Percentiles rank a stretch among this genome's conserved stretches.
Evolutionary conservation across 2,797 vertebrate species (phyloP).

Genomic region (Austrolebias charrua): DNA sequence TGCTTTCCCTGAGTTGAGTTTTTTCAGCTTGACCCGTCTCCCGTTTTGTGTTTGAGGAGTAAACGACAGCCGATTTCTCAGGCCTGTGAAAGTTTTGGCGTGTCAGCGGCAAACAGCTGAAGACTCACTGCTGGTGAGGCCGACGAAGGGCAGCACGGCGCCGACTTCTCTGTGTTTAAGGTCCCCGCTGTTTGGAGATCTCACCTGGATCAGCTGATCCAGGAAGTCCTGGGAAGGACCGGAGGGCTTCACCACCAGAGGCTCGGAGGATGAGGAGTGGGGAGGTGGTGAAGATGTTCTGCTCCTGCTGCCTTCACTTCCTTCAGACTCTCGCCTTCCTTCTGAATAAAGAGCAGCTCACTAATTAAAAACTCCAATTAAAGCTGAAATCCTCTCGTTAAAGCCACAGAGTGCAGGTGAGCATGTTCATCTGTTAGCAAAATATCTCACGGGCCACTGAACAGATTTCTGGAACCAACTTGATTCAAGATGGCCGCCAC

Average conservation of each 20-base stretch:
- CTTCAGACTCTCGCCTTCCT: constrained; percentile 60
- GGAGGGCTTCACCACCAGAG: constrained; percentile 28
- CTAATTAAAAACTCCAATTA: too few relatives aligned
- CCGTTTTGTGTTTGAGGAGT: too few relatives aligned
- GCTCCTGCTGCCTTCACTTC: constrained; percentile 54
- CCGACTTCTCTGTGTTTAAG: constrained; percentile 75
- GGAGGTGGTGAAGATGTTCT: constrained; percentile 14
- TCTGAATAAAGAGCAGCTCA: too few relatives aligned
- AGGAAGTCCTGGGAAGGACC: constrained; percentile 57
- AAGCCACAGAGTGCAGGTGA: too few relatives aligned
- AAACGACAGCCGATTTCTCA: background rate
- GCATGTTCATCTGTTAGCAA: too few relatives aligned
- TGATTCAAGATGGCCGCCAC: too few relatives aligned
- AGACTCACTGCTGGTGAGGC: constrained; percentile 87
- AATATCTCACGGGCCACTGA: too few relatives aligned
- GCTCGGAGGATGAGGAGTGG: background rate
- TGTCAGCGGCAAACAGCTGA: constrained; percentile 2
- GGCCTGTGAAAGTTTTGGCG: background rate
- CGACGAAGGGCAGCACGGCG: constrained; percentile 84
- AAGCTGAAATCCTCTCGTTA: too few relatives aligned
- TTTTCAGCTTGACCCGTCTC: too few relatives aligned
- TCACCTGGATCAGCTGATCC: constrained; percentile 76
- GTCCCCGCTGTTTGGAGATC: constrained; percentile 68
- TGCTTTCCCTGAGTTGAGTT: too few relatives aligned
- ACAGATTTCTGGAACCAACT: too few relatives aligned